Evolutionary conservation across 2,888 invertebrate genomes (phyloP).

Genomic region (Aleiodes alternator): DNA sequence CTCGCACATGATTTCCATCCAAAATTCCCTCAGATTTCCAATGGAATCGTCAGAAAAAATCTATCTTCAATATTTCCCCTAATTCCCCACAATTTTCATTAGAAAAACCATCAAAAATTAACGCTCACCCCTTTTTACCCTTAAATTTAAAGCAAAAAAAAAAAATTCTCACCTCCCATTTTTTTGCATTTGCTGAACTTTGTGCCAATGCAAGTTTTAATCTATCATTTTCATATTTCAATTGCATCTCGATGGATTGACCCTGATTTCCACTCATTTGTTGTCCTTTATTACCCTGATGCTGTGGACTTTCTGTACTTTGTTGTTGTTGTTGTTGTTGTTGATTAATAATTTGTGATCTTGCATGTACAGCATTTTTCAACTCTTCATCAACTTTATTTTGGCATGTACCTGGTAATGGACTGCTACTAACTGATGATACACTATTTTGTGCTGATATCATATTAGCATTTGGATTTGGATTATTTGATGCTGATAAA

Average conservation of each 20-base stretch:
- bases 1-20: too few relatives aligned
- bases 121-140: too few relatives aligned
- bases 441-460: slow-evolving; percentile 73
- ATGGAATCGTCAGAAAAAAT: too few relatives aligned
- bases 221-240: slow-evolving; percentile 97
- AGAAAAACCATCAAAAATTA: too few relatives aligned
- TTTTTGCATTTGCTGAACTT: slow-evolving; percentile 98
- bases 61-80: too few relatives aligned
- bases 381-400: slow-evolving; percentile 72
- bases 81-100: too few relatives aligned
- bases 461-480: slow-evolving; percentile 72
- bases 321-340: slow-evolving; percentile 58
- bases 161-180: slow-evolving; percentile 85
- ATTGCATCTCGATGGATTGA: slow-evolving; percentile 85
- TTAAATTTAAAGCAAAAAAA: too few relatives aligned
- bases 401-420: slow-evolving; percentile 69
- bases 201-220: slow-evolving; percentile 96
- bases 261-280: slow-evolving; percentile 65
- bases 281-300: slow-evolving; percentile 76
- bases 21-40: too few relatives aligned
- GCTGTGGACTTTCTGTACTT: slow-evolving; percentile 81
- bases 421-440: slow-evolving; percentile 73
- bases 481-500: slow-evolving; percentile 72
- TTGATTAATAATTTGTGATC: slow-evolving; percentile 72
- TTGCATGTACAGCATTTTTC: slow-evolving; percentile 71